Base-by-base conservation (phyloP, 2,888 invertebrate genomes). In the Serrognathus titanus region DNA sequence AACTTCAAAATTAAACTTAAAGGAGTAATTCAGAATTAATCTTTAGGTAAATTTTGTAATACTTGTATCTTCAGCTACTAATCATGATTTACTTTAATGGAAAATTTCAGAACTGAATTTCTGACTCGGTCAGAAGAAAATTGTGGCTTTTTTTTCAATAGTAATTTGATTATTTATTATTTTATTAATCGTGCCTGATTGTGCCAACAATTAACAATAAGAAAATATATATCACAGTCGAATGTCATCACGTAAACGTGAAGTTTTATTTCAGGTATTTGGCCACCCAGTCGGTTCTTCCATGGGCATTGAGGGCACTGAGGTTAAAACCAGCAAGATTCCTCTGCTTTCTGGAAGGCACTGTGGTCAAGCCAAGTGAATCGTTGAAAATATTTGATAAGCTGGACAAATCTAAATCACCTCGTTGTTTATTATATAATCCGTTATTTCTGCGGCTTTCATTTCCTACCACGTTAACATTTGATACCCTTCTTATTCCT, bases 311-410 rank as follows among this genome's bases (percentile, higher is more conserved):
- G n/a, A n/a, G n/a, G 37, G 68, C 69, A 3, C 65, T 63, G 31
- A 70, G 60, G 46, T 63, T 71, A 12, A 68, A 62, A 56, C 65
- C 67, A 46, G 65, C 69, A 24, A 72, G 50, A 13, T 65, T 57
- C 49, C 66, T 62, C 50, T 70, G 70, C 57, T 71, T 73, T 24
- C 67, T 69, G 4, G 72, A 69, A 48, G 66, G 65, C 38, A 70
- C 54, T 9, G 69, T 67, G 4, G 63, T 50, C 13, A 64, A 51
- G 12, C 65, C 66, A 35, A 73, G 53, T 12, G 66, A 54, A 55
- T 75, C 73, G 54, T 70, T 72, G 68, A 73, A 75, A 43, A 70
- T 61, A 24, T 70, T 58, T 24, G 71, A 67, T 48, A 73, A 53
- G 37, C 68, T 70, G 50, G 71, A 48, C 54, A 63, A 60, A 43